These are phyloP conservation scores for Acleris literana DNA, from an alignment of 2,888 invertebrate genomes.

Conservation along the genomic window DNA sequence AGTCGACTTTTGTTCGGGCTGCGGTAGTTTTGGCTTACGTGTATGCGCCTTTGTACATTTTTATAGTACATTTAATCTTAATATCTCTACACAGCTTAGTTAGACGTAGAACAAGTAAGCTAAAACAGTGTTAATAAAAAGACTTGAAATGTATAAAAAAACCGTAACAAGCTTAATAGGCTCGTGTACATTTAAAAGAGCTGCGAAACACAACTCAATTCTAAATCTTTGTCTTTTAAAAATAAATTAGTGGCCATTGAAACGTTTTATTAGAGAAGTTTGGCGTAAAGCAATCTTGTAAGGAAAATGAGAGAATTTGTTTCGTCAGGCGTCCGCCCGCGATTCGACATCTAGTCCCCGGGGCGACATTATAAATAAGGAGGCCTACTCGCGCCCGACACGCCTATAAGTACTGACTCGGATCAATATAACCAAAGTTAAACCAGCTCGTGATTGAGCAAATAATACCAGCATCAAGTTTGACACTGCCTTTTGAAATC, in stretches of 20 bases:
- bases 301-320: slow-evolving; percentile 40
- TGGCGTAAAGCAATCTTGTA: slow-evolving; percentile 38
- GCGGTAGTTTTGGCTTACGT: slow-evolving; percentile 31
- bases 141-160: neutral
- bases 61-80: slow-evolving; percentile 13
- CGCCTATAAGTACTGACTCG: slow-evolving; percentile 27
- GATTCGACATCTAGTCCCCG: slow-evolving; percentile 38
- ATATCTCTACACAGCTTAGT: neutral
- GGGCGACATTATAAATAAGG: slow-evolving; percentile 38
- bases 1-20: slow-evolving; percentile 30
- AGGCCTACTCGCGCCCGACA: slow-evolving; percentile 30
- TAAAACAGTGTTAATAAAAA: neutral
- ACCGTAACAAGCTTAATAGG: slow-evolving; percentile 16
- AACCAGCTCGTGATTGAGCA: slow-evolving; percentile 9
- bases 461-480: slow-evolving; percentile 7
- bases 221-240: slow-evolving; percentile 34
- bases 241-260: slow-evolving; percentile 37
- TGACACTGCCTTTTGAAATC: slow-evolving; percentile 5
- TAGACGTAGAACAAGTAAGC: slow-evolving; percentile 4
- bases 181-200: slow-evolving; percentile 21
- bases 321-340: slow-evolving; percentile 37
- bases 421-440: slow-evolving; percentile 33
- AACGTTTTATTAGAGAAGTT: slow-evolving; percentile 39
- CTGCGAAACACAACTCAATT: slow-evolving; percentile 25
- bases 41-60: slow-evolving; percentile 16